phyloP scores from a whole-genome alignment of 2,113 vertebrate species.

The Apaloderma vittatum region DNA sequence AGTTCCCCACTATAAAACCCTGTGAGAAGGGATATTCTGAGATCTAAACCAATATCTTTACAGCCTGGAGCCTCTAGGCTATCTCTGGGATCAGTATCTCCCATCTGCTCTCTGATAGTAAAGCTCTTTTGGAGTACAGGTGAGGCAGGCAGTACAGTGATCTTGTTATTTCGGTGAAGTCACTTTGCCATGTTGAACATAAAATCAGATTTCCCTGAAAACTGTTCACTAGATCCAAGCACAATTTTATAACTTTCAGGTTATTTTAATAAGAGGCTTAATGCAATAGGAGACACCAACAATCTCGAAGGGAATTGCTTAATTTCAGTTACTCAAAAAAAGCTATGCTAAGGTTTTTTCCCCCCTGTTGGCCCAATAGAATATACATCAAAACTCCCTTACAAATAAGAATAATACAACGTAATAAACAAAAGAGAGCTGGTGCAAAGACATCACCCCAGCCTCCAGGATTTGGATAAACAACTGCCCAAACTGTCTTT shows the following conservation, averaged over 20 bases:
- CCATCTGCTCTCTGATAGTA: neutral
- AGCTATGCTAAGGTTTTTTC: neutral
- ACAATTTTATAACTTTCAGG: neutral
- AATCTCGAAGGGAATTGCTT: neutral
- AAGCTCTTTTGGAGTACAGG: neutral
- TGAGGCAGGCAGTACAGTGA: neutral
- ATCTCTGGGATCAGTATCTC: neutral
- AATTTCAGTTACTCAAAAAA: neutral
- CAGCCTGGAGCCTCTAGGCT: neutral
- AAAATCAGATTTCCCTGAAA: conserved; percentile 9
- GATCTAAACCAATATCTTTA: conserved; percentile 9
- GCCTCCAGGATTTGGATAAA: neutral
- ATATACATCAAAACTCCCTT: neutral
- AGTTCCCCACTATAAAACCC: neutral
- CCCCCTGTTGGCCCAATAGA: neutral
- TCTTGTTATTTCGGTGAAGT: conserved; percentile 19
- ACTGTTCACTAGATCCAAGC: neutral
- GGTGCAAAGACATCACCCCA: neutral
- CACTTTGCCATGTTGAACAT: neutral
- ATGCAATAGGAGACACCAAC: neutral
- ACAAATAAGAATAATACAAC: neutral
- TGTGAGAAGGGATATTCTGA: conserved; percentile 20
- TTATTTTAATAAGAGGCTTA: neutral
- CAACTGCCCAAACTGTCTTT: neutral
- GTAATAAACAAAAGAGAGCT: neutral